Evolutionary conservation across 2,113 vertebrate species (phyloP).

Genomic region (Trematomus loennbergii): DNA sequence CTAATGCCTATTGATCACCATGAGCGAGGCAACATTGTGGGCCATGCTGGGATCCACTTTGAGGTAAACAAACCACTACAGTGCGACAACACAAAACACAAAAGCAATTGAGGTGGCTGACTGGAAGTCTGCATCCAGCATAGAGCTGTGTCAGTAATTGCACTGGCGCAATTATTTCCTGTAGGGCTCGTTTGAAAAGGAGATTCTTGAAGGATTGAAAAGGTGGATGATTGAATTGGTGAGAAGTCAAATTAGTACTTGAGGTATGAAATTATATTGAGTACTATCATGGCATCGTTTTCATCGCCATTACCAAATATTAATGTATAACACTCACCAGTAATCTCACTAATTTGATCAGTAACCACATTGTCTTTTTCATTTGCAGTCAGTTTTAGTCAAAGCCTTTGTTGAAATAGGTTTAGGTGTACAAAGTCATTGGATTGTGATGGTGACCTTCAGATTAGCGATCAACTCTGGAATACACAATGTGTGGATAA

Average conservation of each 20-base stretch:
- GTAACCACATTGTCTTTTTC: constrained; percentile 5
- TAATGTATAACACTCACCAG: not conserved
- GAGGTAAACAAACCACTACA: constrained; percentile 55
- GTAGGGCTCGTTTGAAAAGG: not conserved
- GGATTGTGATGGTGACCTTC: constrained; percentile 40
- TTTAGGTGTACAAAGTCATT: constrained; percentile 15
- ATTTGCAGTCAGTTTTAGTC: not conserved
- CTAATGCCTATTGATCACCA: constrained; percentile 68
- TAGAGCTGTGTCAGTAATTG: not conserved
- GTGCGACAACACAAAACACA: constrained; percentile 1
- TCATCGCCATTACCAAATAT: not conserved
- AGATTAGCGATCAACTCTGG: constrained; percentile 38
- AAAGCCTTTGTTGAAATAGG: constrained; percentile 8
- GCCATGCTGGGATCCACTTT: constrained; percentile 35
- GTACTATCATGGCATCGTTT: not conserved
- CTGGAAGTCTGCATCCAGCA: not conserved
- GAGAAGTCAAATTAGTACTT: not conserved
- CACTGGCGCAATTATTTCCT: not conserved
- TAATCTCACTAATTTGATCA: constrained; percentile 12
- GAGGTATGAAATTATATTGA: not conserved
- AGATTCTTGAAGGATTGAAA: not conserved
- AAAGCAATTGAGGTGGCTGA: not conserved
- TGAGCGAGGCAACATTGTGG: constrained; percentile 44
- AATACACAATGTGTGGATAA: constrained; percentile 19
- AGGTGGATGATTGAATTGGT: not conserved